Evolutionary conservation across 2,113 vertebrate genomes (phyloP).

Genomic region (Myxocyprinus asiaticus): DNA sequence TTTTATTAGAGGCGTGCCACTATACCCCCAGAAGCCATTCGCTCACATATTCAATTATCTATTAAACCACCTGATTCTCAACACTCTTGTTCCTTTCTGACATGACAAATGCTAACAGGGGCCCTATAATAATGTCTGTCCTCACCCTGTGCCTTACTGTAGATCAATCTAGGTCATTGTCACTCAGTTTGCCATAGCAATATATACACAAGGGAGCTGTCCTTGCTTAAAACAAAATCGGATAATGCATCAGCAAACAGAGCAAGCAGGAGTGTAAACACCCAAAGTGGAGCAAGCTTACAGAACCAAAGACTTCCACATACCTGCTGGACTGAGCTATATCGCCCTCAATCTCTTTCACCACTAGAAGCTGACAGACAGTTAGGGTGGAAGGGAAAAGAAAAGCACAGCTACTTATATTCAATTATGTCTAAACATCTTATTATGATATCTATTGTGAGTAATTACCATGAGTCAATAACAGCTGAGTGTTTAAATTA

Average conservation of each 20-base stretch:
- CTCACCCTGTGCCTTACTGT: conserved; percentile 25
- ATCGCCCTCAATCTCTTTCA: conserved; percentile 13
- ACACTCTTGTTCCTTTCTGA: conserved; percentile 51
- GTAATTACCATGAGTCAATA: conserved; percentile 73
- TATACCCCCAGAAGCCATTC: conserved; percentile 31
- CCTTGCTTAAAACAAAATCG: conserved; percentile 73
- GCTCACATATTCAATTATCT: conserved; percentile 69
- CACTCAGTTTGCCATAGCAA: conserved; percentile 64
- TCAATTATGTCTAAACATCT: conserved; percentile 69
- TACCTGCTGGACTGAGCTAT: conserved; percentile 43
- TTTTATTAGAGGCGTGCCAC: conserved; percentile 44
- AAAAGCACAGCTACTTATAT: conserved; percentile 67
- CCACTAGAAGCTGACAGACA: no score
- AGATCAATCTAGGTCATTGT: conserved; percentile 48
- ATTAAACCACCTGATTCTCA: conserved; percentile 53
- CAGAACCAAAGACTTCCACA: conserved; percentile 41
- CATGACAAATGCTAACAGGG: conserved; percentile 57
- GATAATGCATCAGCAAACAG: conserved; percentile 74
- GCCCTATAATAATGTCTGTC: conserved; percentile 53
- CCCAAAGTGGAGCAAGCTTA: conserved; percentile 42
- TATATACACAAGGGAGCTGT: conserved; percentile 72
- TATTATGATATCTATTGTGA: conserved; percentile 61
- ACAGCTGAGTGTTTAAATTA: conserved; percentile 68
- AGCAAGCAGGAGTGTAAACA: conserved; percentile 69
- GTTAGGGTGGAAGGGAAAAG: no score